Evolutionary conservation across 2,113 vertebrate species (phyloP).

Genomic region (Epinephelus moara): DNA sequence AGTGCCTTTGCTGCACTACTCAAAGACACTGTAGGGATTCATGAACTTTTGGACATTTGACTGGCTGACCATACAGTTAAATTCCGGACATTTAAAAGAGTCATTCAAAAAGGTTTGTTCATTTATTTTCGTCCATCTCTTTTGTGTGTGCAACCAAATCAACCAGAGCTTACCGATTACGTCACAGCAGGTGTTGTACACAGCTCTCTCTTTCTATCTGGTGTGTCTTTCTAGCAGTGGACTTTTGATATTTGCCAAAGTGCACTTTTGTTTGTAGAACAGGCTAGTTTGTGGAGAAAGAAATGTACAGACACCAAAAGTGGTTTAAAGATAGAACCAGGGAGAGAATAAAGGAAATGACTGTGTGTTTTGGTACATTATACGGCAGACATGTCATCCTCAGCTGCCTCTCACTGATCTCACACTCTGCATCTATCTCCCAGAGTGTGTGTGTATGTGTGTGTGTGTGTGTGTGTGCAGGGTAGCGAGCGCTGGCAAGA

Average conservation of each 20-base stretch:
- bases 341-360: not conserved
- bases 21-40: no score
- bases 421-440: slow-evolving; percentile 21
- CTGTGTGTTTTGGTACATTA: not conserved
- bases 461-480: slow-evolving; percentile 6
- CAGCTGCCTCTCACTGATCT: slow-evolving; percentile 18
- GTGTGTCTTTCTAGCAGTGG: not conserved
- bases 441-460: slow-evolving; percentile 14
- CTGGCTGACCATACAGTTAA: no score
- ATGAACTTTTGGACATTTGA: no score
- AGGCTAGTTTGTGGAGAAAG: not conserved
- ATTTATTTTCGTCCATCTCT: no score
- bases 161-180: not conserved
- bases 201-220: not conserved
- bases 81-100: no score
- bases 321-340: not conserved
- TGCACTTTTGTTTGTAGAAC: not conserved
- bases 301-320: not conserved
- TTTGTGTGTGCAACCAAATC: not conserved
- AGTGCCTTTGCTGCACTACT: no score
- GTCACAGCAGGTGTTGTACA: not conserved
- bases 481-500: not conserved
- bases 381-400: not conserved
- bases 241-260: not conserved
- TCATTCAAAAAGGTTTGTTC: no score